Evolutionary conservation across 2,113 vertebrate species (phyloP).

Genomic region (Cercopithecus mona): DNA sequence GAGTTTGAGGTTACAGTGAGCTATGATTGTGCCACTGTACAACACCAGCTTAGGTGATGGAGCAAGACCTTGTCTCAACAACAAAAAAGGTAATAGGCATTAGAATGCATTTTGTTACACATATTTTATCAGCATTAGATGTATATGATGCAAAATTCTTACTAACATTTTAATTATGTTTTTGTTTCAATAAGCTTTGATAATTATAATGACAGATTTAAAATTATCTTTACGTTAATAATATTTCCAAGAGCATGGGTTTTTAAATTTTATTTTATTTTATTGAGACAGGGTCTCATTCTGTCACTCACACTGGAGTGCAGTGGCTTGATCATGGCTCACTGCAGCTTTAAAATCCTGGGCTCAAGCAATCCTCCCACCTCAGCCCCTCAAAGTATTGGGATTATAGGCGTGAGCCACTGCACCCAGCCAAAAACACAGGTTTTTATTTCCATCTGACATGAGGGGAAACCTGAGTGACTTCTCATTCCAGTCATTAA

Average conservation of each 20-base stretch:
- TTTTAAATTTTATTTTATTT: background rate
- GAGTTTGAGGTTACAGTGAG: background rate
- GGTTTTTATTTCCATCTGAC: background rate
- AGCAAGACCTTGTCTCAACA: background rate
- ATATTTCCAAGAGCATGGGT: background rate
- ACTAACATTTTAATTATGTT: background rate
- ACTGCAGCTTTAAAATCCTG: background rate
- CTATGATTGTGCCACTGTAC: background rate
- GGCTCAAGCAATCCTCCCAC: background rate
- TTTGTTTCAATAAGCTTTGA: constrained; percentile 29
- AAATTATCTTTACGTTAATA: background rate
- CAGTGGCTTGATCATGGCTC: background rate
- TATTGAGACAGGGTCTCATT: background rate
- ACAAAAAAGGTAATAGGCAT: background rate
- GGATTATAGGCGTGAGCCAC: background rate
- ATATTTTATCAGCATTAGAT: background rate
- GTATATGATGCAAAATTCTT: background rate
- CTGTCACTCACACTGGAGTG: background rate
- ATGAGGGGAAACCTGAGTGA: background rate
- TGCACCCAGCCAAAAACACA: background rate
- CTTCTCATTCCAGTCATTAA: background rate
- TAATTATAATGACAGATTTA: background rate
- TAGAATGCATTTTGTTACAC: background rate
- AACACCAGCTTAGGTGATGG: background rate
- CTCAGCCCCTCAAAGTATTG: background rate